Evolutionary conservation across 2,113 vertebrate species (phyloP), one percentile per base, ranked within the genome.

Genomic region (Artemisiospiza belli): DNA sequence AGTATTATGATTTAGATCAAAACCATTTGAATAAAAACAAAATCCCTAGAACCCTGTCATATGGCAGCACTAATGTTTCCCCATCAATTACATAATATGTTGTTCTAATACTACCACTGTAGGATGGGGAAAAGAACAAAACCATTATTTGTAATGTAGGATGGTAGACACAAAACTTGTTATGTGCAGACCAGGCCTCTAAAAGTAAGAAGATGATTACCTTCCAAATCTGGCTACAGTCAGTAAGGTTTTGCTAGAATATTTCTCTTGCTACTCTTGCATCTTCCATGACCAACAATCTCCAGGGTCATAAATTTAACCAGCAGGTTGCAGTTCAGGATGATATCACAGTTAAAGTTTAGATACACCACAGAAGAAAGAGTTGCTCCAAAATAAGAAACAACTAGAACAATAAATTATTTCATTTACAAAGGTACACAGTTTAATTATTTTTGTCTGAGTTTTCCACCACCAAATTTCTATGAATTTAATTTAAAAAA

Each of bases 311-410:
- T 86, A 74, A 72, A 86, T 80, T 72, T 62, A 83, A 83, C 2
- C 54, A 91, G 74, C 44, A 95, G 84, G 85, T 4, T 68, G 46
- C 33, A 72, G 52, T 76, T 94, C 75, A 94, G 49, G 85, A 94
- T 44, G 6, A 44, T 78, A 85, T 39, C 81, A 87, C 91, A 92
- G 67, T 69, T 75, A 22, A 43, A 52, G 79, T 95, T 91, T 94
- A 84, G 81, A 94, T 90, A 95, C 4, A 58, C 12, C 39, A 75
- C 46, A 75, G 80, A 79, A 73, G 35, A 49, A 94, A 94, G 63
- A 95, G 15, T 61, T 87, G 30, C 13, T 76, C 33, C 28, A 61
- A 76, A 67, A 82, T 64, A 96, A 94, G 63, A 84, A 96, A 58
- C 16, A 76, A 73, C 19, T 54, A 73, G 35, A 73, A 75, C 43